Conservation (phyloP, 1,140 invertebrate species). For the Eriosoma lanigerum region DNA sequence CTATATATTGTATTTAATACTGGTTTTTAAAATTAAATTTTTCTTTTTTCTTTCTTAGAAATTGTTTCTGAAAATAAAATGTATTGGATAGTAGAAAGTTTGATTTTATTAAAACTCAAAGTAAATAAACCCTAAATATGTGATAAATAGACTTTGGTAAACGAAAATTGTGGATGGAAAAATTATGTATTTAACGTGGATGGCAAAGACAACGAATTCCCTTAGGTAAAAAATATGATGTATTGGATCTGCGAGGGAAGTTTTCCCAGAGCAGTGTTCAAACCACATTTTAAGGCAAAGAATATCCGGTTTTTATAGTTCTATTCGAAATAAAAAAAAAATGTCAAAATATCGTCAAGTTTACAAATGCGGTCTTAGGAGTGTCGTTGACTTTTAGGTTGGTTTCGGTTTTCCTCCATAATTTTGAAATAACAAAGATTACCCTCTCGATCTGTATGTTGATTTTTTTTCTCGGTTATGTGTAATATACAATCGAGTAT, state of each 20-base stretch:
- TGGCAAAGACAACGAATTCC: not conserved
- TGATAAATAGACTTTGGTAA: not conserved
- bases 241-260: slow-evolving; percentile 17
- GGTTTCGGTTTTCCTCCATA: not conserved
- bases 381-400: slow-evolving; percentile 13
- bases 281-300: not conserved
- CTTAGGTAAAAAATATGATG: slow-evolving; percentile 2
- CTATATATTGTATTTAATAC: not conserved
- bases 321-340: not conserved
- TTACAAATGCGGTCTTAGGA: not conserved
- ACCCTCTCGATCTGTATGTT: not conserved
- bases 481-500: too few species aligned
- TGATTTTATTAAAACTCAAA: not conserved
- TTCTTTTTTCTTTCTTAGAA: not conserved
- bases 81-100: not conserved
- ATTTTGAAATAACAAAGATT: not conserved
- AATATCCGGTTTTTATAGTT: not conserved
- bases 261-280: not conserved
- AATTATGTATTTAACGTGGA: not conserved
- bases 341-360: slow-evolving; percentile 18
- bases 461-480: not conserved
- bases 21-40: not conserved
- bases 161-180: not conserved
- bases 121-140: slow-evolving; percentile 10
- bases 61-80: not conserved